These are phyloP conservation scores for Pipra filicauda DNA, from an alignment of 2,113 vertebrate genomes.

Conservation along the genomic window DNA sequence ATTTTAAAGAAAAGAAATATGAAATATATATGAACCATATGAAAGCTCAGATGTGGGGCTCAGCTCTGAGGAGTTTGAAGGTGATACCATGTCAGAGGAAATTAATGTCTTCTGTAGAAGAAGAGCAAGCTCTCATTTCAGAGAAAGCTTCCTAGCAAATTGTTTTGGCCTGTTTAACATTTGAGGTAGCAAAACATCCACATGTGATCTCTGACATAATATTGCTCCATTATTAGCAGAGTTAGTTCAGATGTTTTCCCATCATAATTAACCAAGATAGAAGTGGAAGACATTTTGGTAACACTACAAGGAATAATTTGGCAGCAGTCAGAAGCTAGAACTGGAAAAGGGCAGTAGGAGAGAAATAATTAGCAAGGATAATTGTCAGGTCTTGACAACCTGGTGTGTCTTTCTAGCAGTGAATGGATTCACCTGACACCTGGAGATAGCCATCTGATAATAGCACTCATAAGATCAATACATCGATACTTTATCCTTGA, in stretches of 20 bases:
- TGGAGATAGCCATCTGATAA: conserved; percentile 51
- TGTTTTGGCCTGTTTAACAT: background rate
- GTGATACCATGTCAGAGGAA: background rate
- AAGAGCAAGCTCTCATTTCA: background rate
- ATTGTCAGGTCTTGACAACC: conserved; percentile 21
- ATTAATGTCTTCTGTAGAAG: background rate
- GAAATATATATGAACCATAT: background rate
- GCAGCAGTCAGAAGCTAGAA: background rate
- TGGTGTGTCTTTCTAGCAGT: background rate
- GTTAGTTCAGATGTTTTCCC: background rate
- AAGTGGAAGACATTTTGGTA: background rate
- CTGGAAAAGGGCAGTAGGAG: background rate
- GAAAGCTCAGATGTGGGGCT: background rate
- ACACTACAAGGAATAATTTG: background rate
- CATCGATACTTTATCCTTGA: conserved; percentile 46
- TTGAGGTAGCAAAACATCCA: background rate
- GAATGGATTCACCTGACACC: conserved; percentile 29
- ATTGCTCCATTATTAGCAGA: background rate
- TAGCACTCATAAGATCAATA: conserved; percentile 57
- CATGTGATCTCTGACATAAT: background rate
- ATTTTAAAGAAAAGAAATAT: background rate
- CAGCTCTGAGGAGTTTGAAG: background rate
- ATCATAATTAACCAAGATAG: background rate
- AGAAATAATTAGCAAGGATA: conserved; percentile 51
- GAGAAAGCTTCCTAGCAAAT: background rate